Evolutionary conservation across 2,113 vertebrate genomes (phyloP), one percentile per base, ranked within the genome.

Genomic region (Hyperopisus bebe): DNA sequence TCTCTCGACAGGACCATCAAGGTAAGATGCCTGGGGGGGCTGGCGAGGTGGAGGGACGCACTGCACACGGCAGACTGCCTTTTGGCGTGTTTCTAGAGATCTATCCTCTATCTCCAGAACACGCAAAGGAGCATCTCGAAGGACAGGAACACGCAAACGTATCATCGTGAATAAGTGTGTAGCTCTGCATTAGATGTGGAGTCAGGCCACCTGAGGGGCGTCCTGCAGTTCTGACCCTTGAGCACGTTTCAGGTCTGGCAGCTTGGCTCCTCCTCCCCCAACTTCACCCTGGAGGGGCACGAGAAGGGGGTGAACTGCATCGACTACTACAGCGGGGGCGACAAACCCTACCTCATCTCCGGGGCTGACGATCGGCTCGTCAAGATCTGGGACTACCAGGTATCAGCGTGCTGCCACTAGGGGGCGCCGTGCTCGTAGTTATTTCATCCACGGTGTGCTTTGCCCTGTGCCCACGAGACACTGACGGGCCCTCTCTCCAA

Each of bases 321-420:
- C 42, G 98, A 99, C 93, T 99, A 99, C 89, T 99, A 99, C 95
- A 99, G 98, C 44, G 98, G 98, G 89, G 98, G 98, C 24, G 98
- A 99, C 95, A 99, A 99, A 87, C 98, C 98, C 0, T 99, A 99
- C 91, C 97, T 99, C 87, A 99, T 99, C 90, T 99, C 98, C 35
- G 98, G 98, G 47, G 98, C 98, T 88, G 98, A 99, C 92, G 98
- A 99, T 90, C 97, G 98, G 24, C 96, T 99, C 88, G 98, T 99
- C 90, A 99, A 99, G 94, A 99, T 99, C 94, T 99, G 98, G 98
- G 98, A 99, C 93, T 99, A 99, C 90, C 98, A 99, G 98, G 98
- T 99, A 90, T 53, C 7, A 3, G 17, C 24, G 9, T 53, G 39
- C 50, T 7, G 80, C 13, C 15, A 24, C 31, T 35, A 19, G 70